Evolutionary conservation across 2,888 invertebrate species (phyloP), one percentile per base, ranked within the genome.

Genomic region (Cantharis flavilabris): DNA sequence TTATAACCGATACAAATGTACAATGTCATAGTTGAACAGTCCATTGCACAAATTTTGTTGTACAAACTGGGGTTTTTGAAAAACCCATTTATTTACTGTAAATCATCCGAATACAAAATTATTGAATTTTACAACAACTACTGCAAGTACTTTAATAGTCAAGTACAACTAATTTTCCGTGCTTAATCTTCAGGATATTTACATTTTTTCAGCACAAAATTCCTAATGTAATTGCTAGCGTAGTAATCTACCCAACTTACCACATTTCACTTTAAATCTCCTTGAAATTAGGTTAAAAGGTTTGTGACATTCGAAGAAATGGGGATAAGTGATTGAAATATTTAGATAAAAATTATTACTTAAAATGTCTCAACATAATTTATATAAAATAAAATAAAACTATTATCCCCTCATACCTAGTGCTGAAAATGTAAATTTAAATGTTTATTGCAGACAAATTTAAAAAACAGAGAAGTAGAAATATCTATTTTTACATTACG

Each of bases 1-100:
- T 83, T 82, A 82, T 79, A 78, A 78, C 80, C 82, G 82, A 82
- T 83, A 84, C 84, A 83, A 83, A 82, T 84, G 84, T 83, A 82
- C 80, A 81, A 83, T 81, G 82, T 73, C 76, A 74, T 79, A 76
- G 76, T 77, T 78, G 75, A 73, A 70, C 70, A 72, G 71, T 79
- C 74, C 75, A 76, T 79, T 77, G 72, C 72, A 77, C 65, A 16
- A 67, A n/a, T 67, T 23, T 67, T 67, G n/a, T 23, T n/a, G 23
- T 67, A 23, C 23, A 67, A 76, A 69, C 72, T 70, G 71, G 70
- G 65, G 64, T 70, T 70, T 70, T 65, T n/a, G 13, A n/a, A 49
- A 30, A 49, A 49, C 5, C n/a, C 49, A 49, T 49, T n/a, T 62
- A 49, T 67, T 76, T 30, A 65, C 73, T 76, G 67, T 76, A 76